Evolutionary conservation across 2,113 vertebrate genomes (phyloP).

Genomic region (Lynx canadensis): DNA sequence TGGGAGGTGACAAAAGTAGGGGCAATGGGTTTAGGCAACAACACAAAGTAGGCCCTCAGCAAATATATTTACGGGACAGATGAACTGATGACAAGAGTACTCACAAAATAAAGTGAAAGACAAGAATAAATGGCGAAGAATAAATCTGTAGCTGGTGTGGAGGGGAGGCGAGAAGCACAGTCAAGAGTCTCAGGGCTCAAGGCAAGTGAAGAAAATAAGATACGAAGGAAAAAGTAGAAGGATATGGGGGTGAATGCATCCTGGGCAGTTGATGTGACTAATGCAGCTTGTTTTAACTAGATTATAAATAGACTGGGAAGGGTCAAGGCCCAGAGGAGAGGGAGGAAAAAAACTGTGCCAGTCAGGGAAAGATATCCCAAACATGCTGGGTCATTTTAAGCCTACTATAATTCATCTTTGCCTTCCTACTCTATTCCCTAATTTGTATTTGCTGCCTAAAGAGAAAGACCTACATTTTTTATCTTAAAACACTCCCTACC

Average conservation of each 20-base stretch:
- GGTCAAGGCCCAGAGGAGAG: not conserved
- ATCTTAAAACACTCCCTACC: conserved; percentile 21
- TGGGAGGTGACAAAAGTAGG: not conserved
- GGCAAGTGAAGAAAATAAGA: not conserved
- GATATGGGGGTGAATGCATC: not conserved
- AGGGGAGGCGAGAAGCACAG: not conserved
- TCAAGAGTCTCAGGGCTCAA: not conserved
- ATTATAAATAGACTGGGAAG: not conserved
- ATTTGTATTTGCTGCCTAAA: conserved; percentile 8
- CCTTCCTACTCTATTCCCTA: not conserved
- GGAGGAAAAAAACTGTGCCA: not conserved
- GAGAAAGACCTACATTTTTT: conserved; percentile 1
- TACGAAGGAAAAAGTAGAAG: not conserved
- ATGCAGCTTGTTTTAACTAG: not conserved
- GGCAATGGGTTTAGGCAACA: not conserved
- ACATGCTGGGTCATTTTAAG: not conserved
- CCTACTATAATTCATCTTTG: conserved; percentile 8
- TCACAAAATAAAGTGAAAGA: not conserved
- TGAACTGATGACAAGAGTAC: not conserved
- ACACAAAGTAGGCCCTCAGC: not conserved
- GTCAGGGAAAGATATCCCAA: not conserved
- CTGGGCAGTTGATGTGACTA: not conserved
- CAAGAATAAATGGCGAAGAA: not conserved
- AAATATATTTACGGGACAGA: not conserved
- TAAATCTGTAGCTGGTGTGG: not conserved